Conservation (phyloP, 2,888 invertebrate genomes). For the Frankliniella fusca region DNA sequence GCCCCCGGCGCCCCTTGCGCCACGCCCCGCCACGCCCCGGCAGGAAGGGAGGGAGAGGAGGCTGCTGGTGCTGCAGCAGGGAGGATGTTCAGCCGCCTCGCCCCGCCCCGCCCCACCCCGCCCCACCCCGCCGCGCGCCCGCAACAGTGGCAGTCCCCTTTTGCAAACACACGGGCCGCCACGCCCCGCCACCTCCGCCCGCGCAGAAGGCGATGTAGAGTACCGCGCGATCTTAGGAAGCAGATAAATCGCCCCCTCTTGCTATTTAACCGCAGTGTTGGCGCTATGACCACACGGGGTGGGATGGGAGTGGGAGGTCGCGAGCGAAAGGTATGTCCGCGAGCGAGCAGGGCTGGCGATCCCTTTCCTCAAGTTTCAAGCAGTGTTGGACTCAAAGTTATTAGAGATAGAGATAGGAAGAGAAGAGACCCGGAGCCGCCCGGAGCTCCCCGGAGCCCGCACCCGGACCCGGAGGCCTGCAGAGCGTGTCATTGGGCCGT, state of each 20-base stretch:
- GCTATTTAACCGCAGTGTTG: too few relatives aligned
- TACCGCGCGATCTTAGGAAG: too few relatives aligned
- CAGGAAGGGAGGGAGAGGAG: neutral
- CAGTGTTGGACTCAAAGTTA: too few relatives aligned
- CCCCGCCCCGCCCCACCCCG: neutral
- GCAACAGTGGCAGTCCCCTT: neutral
- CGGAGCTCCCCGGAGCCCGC: neutral
- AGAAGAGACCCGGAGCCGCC: neutral
- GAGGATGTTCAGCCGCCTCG: neutral
- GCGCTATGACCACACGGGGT: too few relatives aligned
- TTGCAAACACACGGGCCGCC: neutral
- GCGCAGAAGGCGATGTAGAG: too few relatives aligned
- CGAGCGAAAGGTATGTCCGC: too few relatives aligned
- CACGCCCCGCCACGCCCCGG: neutral
- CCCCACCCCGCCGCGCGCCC: neutral
- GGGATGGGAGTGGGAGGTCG: too few relatives aligned
- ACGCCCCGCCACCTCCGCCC: neutral
- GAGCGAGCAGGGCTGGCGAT: too few relatives aligned
- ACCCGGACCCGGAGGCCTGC: too few relatives aligned
- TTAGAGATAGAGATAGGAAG: neutral
- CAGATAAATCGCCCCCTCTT: too few relatives aligned
- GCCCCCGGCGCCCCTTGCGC: neutral
- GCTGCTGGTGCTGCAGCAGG: neutral
- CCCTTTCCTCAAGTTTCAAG: too few relatives aligned
- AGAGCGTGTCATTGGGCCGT: neutral